Evolutionary conservation across 1,140 invertebrate species (phyloP), one percentile per base, ranked within the genome.

Genomic region (Contarinia nasturtii): DNA sequence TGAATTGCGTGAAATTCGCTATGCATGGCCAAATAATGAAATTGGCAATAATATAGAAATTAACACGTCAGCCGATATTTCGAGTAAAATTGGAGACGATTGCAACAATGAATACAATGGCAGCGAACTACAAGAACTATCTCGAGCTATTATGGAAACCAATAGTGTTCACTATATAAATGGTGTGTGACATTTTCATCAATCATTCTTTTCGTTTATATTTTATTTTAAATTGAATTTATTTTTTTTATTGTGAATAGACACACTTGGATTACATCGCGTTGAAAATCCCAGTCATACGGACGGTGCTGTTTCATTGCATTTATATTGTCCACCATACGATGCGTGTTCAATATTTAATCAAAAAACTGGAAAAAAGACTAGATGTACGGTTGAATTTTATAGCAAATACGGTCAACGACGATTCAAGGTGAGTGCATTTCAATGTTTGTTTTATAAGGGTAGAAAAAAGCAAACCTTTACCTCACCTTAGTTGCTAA

Each of bases 321-420:
- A 99, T 60, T 72, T 99, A 0, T 99, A 99, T 66, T 88, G 82
- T 54, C 95, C 95, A 0, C 92, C 95, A 1, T 98, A 92, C 62
- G 72, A 82, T 43, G 65, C 75, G 37, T 98, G 95, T 61, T 71
- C 78, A 1, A 77, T 89, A 2, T 98, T 98, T 63, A 92, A 98
- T 58, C 78, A 91, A 56, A 74, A 79, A 51, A 94, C 87, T 1
- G 91, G 91, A 14, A 80, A 85, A 52, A 74, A 70, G 44, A 75
- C 73, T 0, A 67, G 64, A 36, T 60, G 21, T 45, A 54, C 37
- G 65, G 73, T 52, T 70, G 95, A 90, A 0, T 98, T 96, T 66
- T 94, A 67, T 60, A 63, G 60, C 44, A 63, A 63, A 55, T 63
- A 59, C 37, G 61, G 61, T 14, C 54, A 56, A 1, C 50, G 58